Evolutionary conservation across 2,888 invertebrate species (phyloP).

Genomic region (Atherix ibis): DNA sequence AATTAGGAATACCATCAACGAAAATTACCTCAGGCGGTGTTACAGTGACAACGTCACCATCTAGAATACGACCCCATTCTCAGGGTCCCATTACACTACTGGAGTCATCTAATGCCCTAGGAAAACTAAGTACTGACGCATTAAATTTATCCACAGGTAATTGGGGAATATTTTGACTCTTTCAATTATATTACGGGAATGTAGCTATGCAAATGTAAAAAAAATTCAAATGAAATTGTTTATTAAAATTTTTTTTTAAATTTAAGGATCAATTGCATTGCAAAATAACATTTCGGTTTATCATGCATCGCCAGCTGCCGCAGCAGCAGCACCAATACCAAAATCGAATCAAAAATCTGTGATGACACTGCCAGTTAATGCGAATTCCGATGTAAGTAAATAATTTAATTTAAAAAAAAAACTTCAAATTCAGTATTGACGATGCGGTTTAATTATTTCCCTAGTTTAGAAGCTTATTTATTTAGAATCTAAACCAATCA

Average conservation of each 20-base stretch:
- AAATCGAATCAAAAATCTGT: slow-evolving; percentile 31
- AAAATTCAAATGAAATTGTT: background rate
- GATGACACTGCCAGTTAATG: slow-evolving; percentile 29
- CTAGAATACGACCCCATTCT: slow-evolving; percentile 35
- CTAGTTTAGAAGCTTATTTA: too few relatives aligned
- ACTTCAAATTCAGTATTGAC: background rate
- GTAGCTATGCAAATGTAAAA: too few relatives aligned
- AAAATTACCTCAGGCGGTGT: slow-evolving; percentile 38
- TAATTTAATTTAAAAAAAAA: background rate
- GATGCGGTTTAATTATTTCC: too few relatives aligned
- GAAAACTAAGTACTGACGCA: slow-evolving; percentile 30
- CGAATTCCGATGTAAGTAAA: slow-evolving; percentile 13
- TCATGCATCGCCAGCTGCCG: slow-evolving; percentile 30
- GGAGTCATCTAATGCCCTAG: slow-evolving; percentile 27
- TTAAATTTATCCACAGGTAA: slow-evolving; percentile 31
- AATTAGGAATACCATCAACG: slow-evolving; percentile 37
- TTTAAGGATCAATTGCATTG: slow-evolving; percentile 25
- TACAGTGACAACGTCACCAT: slow-evolving; percentile 46
- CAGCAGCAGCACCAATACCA: slow-evolving; percentile 22
- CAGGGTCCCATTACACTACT: slow-evolving; percentile 37
- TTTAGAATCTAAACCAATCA: too few relatives aligned
- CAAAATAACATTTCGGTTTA: slow-evolving; percentile 31
- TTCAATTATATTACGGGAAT: too few relatives aligned
- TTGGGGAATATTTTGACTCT: too few relatives aligned
- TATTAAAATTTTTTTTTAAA: background rate